phyloP scores from a whole-genome alignment of 2,888 invertebrate genomes.

The Xanthorhoe designata region DNA sequence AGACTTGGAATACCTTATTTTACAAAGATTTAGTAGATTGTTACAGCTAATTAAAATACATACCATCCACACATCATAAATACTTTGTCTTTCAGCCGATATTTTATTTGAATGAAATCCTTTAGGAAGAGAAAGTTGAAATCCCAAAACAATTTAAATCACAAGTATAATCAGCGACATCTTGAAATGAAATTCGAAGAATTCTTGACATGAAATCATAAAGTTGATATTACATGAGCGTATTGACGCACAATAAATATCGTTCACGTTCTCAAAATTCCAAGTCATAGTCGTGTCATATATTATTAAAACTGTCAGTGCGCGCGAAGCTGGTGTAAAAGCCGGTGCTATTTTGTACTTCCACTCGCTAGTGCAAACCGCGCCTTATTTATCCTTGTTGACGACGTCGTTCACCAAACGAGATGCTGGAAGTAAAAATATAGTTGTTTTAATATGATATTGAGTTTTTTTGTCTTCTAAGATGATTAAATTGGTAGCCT shows the following conservation, averaged over 20 bases:
- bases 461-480: background rate
- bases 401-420: slow-evolving; percentile 71
- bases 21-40: background rate
- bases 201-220: background rate
- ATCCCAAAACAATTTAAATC: slow-evolving; percentile 1
- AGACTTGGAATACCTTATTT: slow-evolving; percentile 37
- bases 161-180: slow-evolving; percentile 3
- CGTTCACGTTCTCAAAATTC: background rate
- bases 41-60: background rate
- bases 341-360: slow-evolving; percentile 56
- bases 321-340: slow-evolving; percentile 40
- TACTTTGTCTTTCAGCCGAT: slow-evolving; percentile 4
- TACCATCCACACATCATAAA: slow-evolving; percentile 4
- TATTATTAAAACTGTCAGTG: slow-evolving; percentile 36
- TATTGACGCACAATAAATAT: background rate
- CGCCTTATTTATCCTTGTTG: slow-evolving; percentile 68
- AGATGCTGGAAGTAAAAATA: slow-evolving; percentile 64
- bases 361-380: slow-evolving; percentile 34
- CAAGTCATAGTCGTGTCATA: slow-evolving; percentile 22
- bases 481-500: too few species aligned
- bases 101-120: slow-evolving; percentile 5
- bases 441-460: background rate
- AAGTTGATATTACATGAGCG: background rate
- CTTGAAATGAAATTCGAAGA: slow-evolving; percentile 5
- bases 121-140: too few species aligned